Percentiles rank a stretch among this genome's conserved stretches.
Conservation (phyloP, 2,797 vertebrate genomes). For the Cyprinella venusta region DNA sequence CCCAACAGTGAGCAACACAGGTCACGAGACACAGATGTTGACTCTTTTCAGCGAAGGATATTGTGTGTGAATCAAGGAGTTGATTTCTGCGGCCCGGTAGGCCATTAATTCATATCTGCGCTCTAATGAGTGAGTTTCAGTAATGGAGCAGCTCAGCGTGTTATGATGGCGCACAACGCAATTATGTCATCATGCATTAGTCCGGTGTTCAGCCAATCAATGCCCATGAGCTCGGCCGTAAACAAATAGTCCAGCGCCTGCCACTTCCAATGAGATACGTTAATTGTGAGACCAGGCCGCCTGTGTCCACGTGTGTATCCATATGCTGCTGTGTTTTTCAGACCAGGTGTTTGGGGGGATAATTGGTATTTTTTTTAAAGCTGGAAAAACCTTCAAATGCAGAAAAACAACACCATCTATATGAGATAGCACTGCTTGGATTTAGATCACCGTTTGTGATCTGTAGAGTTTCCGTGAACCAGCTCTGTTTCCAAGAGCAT, state of each 20-base stretch:
- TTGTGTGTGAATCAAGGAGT: conserved; percentile 52
- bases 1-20: conserved; percentile 66
- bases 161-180: conserved; percentile 38
- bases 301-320: not conserved
- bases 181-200: conserved; percentile 49
- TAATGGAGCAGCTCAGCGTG: conserved; percentile 35
- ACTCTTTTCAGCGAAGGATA: conserved; percentile 60
- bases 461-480: not conserved
- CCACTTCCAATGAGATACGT: conserved; percentile 33
- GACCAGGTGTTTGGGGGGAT: not conserved
- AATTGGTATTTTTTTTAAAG: not conserved
- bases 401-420: not conserved
- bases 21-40: conserved; percentile 64
- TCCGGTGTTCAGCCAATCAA: conserved; percentile 22
- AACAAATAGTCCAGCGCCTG: conserved; percentile 44
- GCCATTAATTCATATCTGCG: conserved; percentile 72
- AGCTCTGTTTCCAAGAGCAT: not conserved
- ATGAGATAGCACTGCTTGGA: not conserved
- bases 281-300: not conserved
- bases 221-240: conserved; percentile 31
- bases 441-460: not conserved
- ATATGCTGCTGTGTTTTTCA: conserved; percentile 1
- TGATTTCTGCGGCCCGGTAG: conserved; percentile 37
- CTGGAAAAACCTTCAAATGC: not conserved
- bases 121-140: conserved; percentile 47